phyloP scores from a whole-genome alignment of 2,113 vertebrate genomes.

The Seriola aureovittata region DNA sequence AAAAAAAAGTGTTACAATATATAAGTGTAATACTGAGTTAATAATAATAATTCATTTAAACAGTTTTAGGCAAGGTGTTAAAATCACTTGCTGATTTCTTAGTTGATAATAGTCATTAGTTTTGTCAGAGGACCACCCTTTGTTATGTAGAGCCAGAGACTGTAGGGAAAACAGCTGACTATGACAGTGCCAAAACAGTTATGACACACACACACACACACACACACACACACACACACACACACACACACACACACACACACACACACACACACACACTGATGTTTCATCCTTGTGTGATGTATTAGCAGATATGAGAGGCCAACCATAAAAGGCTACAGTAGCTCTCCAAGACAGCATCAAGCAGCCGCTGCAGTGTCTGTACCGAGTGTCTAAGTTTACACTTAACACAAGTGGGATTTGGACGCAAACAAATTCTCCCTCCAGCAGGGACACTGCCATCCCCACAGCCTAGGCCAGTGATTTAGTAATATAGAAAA shows the following conservation, averaged over 20 bases:
- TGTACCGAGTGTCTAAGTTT: constrained; percentile 60
- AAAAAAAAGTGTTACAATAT: not conserved
- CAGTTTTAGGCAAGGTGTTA: not conserved
- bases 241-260: constrained; percentile 11
- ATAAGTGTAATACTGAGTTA: not conserved
- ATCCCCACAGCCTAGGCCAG: constrained; percentile 24
- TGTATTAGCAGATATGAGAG: constrained; percentile 62
- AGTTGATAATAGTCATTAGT: constrained; percentile 1
- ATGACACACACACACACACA: not conserved
- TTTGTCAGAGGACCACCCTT: constrained; percentile 36
- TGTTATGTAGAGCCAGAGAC: constrained; percentile 34
- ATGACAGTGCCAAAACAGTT: constrained; percentile 37
- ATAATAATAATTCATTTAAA: not conserved
- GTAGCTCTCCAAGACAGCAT: constrained; percentile 46
- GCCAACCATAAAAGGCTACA: constrained; percentile 80
- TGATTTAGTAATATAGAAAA: constrained; percentile 70
- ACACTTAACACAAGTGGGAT: constrained; percentile 61
- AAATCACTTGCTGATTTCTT: constrained; percentile 23
- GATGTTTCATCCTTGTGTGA: constrained; percentile 53
- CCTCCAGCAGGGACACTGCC: constrained; percentile 49
- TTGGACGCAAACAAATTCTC: constrained; percentile 63
- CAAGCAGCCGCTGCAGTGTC: constrained; percentile 47
- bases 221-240: constrained; percentile 35
- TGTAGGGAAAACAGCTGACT: constrained; percentile 34
- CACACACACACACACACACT: constrained; percentile 31